These are phyloP conservation scores for Drosophila repletoides DNA, from an alignment of 1,140 invertebrate species.

Conservation along the genomic window DNA sequence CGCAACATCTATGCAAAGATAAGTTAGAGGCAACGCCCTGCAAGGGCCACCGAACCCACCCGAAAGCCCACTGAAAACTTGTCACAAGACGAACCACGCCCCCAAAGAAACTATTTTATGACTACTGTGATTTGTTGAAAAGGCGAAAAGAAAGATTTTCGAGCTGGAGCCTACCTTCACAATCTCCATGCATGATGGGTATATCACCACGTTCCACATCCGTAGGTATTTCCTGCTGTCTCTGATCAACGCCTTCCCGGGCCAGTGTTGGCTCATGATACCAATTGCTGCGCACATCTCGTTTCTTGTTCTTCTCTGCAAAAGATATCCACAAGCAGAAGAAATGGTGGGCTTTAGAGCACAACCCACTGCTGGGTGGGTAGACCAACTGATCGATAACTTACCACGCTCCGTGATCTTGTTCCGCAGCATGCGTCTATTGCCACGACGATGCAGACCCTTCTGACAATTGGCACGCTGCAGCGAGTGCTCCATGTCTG, in stretches of 20 bases:
- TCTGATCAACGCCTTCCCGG: conserved; percentile 61
- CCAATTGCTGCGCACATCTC: conserved; percentile 81
- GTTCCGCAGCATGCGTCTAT: conserved; percentile 73
- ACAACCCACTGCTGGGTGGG: conserved; percentile 33
- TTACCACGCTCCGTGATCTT: conserved; percentile 79
- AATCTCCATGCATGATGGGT: conserved; percentile 87
- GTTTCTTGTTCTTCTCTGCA: conserved; percentile 82
- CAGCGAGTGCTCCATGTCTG: conserved; percentile 75
- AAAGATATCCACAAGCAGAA: neutral
- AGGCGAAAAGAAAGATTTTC: conserved; percentile 2
- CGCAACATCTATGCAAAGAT: conserved; percentile 46
- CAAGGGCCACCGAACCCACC: conserved; percentile 17
- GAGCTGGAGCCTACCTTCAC: conserved; percentile 83
- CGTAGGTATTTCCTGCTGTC: conserved; percentile 73
- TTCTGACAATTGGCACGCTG: conserved; percentile 81
- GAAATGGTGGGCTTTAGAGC: conserved; percentile 24
- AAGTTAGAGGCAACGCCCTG: conserved; percentile 21
- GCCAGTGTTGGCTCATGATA: conserved; percentile 62
- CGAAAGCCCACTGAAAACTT: conserved; percentile 32
- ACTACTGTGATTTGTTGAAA: conserved; percentile 44
- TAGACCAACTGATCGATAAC: conserved; percentile 26
- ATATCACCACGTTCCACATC: conserved; percentile 88
- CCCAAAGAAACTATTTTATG: conserved; percentile 25
- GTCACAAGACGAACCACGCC: conserved; percentile 33
- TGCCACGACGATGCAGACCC: conserved; percentile 66